These are phyloP conservation scores for Aphis gossypii DNA, from an alignment of 1,140 invertebrate species.

Conservation along the genomic window DNA sequence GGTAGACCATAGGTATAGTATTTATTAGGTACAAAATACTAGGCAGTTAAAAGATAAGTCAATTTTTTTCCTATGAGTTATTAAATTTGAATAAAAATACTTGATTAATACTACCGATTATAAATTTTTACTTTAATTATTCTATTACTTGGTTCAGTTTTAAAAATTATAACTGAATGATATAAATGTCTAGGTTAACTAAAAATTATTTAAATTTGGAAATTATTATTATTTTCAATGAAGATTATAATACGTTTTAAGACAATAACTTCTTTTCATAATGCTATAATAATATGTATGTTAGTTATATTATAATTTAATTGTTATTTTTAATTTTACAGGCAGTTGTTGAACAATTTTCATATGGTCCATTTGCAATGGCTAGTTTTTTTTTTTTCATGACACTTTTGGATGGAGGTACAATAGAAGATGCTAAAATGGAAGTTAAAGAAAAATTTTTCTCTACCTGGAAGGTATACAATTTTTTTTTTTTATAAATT, in stretches of 20 bases:
- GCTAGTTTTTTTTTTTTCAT: conserved; percentile 82
- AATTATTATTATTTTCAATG: neutral
- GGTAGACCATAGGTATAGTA: neutral
- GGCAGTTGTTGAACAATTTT: conserved; percentile 81
- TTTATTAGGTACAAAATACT: neutral
- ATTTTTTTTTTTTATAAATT: neutral
- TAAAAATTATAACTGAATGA: neutral
- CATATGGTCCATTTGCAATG: conserved; percentile 81
- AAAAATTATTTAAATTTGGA: neutral
- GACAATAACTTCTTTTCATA: neutral
- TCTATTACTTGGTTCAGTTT: neutral
- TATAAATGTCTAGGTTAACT: no score
- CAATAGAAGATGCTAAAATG: conserved; percentile 70
- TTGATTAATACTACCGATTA: neutral
- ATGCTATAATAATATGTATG: neutral
- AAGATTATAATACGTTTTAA: neutral
- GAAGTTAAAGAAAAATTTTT: conserved; percentile 79
- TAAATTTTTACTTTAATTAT: neutral
- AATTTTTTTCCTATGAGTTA: neutral
- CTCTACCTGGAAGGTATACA: conserved; percentile 79
- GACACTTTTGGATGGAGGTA: conserved; percentile 78
- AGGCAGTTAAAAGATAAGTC: neutral
- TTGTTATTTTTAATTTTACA: conserved; percentile 64
- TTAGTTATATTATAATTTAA: neutral
- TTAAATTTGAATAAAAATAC: neutral